Evolutionary conservation across 2,797 vertebrate genomes (phyloP), one percentile per base, ranked within the genome.

Genomic region (Poecilia wingei): DNA sequence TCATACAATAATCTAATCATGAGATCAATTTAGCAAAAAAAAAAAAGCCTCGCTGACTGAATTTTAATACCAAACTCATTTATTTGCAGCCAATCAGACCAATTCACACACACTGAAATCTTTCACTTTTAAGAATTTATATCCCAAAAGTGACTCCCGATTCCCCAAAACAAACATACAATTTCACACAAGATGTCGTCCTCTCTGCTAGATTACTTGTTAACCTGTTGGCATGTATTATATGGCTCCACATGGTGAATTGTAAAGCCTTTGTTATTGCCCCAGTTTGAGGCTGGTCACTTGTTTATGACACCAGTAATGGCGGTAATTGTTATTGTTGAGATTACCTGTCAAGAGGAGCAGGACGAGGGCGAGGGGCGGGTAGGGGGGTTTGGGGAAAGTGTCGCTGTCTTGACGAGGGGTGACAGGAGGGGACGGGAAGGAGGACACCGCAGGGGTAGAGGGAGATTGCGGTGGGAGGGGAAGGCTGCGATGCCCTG

Each of bases 291-390:
- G 90, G 86, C 83, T 76, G 81, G 95, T 93, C 97, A 97, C 98
- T 98, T 98, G 98, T 98, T 99, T 98, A 99, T 99, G 98, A 98
- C 97, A 98, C 96, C 96, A 97, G 97, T 98, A 98, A 99, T 98
- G 96, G 96, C 95, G 95, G 97, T 99, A 98, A 99, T 98, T 99
- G 98, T 99, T 98, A 97, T 98, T 98, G 97, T 99, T 98, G 97
- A 98, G 98, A 99, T 99, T 99, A 98, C 97, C 98, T 99, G 98
- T 99, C 98, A 99, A 96, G 96, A 96, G 95, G 96, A 82, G 64
- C 83, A 53, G 79, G 79, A 84, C 66, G 51, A 53, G 51, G 22
- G 22, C 25, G 7, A 25, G 7, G 31, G 51, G 93, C 96, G 16
- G 1, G 6, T 41, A 43, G 28, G 85, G 31, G 47, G 93, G 96